Base-by-base conservation (phyloP, 2,888 invertebrate species). In the Volucella bombylans region DNA sequence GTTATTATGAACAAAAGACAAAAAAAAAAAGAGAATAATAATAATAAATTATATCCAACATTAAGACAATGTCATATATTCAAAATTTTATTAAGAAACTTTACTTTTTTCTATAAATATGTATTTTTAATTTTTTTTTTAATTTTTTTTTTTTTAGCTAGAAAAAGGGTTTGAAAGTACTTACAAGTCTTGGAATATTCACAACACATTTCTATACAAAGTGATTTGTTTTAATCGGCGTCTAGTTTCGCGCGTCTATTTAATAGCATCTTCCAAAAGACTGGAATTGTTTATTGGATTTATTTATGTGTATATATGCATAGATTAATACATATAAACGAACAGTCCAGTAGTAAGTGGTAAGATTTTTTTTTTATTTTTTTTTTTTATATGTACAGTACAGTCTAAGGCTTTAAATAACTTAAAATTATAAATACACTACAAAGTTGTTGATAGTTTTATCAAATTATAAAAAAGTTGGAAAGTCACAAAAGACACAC, bases 111-210 rank as follows among this genome's bases (percentile, higher is more conserved):
- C n/a, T 73, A 59, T 61, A 41, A 61, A 61, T 45, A 12, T 49
- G 18, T 23, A 23, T 23, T 23, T 49, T 52, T 72, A 52, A 52
- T 80, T 86, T 83, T 82, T 54, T 52, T 43, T 55, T 64, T 73
- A 12, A 67, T 62, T 69, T 69, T 68, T 41, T 43, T 59, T 86
- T 68, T 87, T 86, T 77, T 78, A 81, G 61, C 67, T 87, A 86
- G 79, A 76, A 82, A 82, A 82, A 82, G 76, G 73, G 86, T 81
- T 86, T 86, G 89, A 89, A 89, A 88, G 89, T 90, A 90, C 90
- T 90, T 91, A 90, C 89, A 89, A 90, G 90, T 89, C 89, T 81
- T 68, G 80, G 83, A 85, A 76, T 81, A 76, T 72, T 85, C 85
- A 85, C 81, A 81, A 85, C 76, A 31, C 31, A 72, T 72, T 74